These are phyloP conservation scores for Trichomycterus rosablanca DNA, from an alignment of 2,113 vertebrate genomes.

Conservation along the genomic window DNA sequence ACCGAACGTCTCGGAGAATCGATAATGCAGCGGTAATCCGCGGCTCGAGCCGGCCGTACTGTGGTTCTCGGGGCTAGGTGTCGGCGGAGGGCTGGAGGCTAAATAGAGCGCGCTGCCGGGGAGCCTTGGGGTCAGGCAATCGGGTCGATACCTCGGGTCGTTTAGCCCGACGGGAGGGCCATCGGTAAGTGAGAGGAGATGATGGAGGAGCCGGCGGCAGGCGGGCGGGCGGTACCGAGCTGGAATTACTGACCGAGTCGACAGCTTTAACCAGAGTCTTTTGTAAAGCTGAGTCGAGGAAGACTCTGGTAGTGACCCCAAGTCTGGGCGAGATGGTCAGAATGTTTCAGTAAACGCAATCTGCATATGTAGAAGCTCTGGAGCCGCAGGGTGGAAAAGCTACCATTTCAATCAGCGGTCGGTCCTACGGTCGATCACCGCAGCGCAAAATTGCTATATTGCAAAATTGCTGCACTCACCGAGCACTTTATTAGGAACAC, in stretches of 20 bases:
- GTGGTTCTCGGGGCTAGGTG: slow-evolving; percentile 54
- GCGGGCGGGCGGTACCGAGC: slow-evolving; percentile 33
- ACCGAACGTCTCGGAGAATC: slow-evolving; percentile 45
- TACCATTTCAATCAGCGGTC: too few relatives aligned
- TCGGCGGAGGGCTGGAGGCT: slow-evolving; percentile 32
- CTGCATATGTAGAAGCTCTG: not conserved
- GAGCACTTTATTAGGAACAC: too few relatives aligned
- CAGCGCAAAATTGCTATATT: too few relatives aligned
- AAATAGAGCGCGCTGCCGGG: slow-evolving; percentile 38
- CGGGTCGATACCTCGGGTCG: slow-evolving; percentile 47
- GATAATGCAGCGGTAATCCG: slow-evolving; percentile 49
- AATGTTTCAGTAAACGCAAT: not conserved
- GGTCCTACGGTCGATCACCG: too few relatives aligned
- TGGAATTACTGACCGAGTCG: slow-evolving; percentile 34
- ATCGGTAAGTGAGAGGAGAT: slow-evolving; percentile 41
- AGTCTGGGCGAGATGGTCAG: not conserved
- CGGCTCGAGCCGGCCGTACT: not conserved
- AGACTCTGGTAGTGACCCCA: not conserved
- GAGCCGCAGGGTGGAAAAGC: not conserved
- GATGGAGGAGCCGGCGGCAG: slow-evolving; percentile 38
- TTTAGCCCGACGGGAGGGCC: slow-evolving; percentile 45
- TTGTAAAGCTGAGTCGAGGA: slow-evolving; percentile 27
- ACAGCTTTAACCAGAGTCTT: slow-evolving; percentile 43
- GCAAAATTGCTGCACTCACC: too few relatives aligned
- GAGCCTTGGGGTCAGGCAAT: slow-evolving; percentile 40